Conservation (phyloP, 2,113 vertebrate genomes). For the Pogonocichla stellata region DNA sequence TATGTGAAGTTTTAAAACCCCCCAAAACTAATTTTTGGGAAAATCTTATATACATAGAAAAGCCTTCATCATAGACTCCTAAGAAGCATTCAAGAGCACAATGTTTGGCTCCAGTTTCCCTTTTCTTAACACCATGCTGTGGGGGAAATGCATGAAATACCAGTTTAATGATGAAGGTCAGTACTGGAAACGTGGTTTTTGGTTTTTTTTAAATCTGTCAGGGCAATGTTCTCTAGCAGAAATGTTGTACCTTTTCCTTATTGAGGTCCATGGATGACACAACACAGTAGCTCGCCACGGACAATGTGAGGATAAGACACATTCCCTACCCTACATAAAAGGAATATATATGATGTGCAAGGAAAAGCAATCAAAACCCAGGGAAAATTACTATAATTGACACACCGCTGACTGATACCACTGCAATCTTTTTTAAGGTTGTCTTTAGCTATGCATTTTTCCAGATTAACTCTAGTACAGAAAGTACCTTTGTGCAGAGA, state of each 20-base stretch:
- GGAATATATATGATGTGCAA: not conserved
- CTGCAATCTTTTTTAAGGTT: not conserved
- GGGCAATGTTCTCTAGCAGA: not conserved
- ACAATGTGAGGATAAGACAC: not conserved
- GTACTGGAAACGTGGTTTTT: not conserved
- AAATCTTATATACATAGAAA: not conserved
- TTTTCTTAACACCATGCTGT: not conserved
- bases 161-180: not conserved
- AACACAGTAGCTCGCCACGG: accelerated
- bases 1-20: not conserved
- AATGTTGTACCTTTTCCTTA: not conserved
- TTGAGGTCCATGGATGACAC: accelerated
- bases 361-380: not conserved
- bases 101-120: not conserved
- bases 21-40: not conserved
- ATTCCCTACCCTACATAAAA: not conserved
- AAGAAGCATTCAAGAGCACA: not conserved
- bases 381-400: not conserved
- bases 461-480: not conserved
- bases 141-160: not conserved
- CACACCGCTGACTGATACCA: not conserved
- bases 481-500: not conserved
- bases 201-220: not conserved
- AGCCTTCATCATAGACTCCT: not conserved
- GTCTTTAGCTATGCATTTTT: not conserved